Percentiles rank a stretch among this genome's conserved stretches.
Evolutionary conservation across 2,113 vertebrate genomes (phyloP).

Genomic region (Proterorhinus semilunaris): DNA sequence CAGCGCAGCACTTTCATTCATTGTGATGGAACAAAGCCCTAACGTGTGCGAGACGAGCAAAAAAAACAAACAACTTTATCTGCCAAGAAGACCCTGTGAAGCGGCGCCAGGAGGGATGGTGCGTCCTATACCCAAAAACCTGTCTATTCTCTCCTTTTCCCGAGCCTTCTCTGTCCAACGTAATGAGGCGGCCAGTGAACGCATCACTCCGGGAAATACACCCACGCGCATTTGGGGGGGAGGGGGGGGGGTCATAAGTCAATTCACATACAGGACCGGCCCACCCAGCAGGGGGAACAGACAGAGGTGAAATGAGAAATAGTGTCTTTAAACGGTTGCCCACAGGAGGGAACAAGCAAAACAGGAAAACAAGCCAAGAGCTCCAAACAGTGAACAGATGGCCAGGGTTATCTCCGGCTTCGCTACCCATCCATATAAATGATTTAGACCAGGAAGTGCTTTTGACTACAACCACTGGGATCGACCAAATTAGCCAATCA

Average conservation of each 20-base stretch:
- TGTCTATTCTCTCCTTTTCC: conserved; percentile 31
- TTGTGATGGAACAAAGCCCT: conserved; percentile 42
- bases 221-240: conserved; percentile 41
- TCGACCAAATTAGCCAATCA: conserved; percentile 19
- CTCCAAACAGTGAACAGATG: conserved; percentile 55
- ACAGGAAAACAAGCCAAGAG: conserved; percentile 56
- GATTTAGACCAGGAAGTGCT: neutral
- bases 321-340: conserved; percentile 62
- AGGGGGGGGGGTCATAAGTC: conserved; percentile 63
- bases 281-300: conserved; percentile 33
- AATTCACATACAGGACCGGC: conserved; percentile 55
- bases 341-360: conserved; percentile 42
- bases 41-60: conserved; percentile 29
- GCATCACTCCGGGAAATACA: conserved; percentile 56
- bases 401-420: conserved; percentile 33
- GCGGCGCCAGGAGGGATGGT: conserved; percentile 57
- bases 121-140: conserved; percentile 41
- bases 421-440: conserved; percentile 17
- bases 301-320: conserved; percentile 58
- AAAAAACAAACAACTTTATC: conserved; percentile 52
- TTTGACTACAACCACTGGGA: conserved; percentile 12
- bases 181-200: conserved; percentile 57
- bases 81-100: conserved; percentile 60
- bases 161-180: conserved; percentile 43
- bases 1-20: conserved; percentile 36